Evolutionary conservation across 2,888 invertebrate genomes (phyloP).

Genomic region (Adelognathus sp.): DNA sequence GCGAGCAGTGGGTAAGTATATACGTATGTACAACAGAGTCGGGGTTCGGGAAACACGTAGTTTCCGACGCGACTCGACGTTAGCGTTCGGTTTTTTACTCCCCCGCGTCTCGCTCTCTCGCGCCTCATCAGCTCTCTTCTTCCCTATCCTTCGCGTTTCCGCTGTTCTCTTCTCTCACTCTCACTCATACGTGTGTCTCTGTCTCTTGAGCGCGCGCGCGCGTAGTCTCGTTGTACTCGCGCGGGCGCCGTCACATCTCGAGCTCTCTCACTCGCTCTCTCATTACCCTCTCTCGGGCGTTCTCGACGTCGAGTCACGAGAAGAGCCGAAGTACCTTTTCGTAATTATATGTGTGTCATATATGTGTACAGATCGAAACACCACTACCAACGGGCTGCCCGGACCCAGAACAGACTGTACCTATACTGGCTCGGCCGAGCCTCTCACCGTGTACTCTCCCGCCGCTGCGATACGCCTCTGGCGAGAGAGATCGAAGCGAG

Average conservation of each 20-base stretch:
- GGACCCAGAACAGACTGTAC: conserved; percentile 2
- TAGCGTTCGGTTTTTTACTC: conserved; percentile 24
- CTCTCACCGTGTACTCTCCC: not conserved
- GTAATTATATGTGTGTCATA: not conserved
- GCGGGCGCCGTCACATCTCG: conserved; percentile 8
- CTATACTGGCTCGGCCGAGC: not conserved
- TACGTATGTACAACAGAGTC: not conserved
- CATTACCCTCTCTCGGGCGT: conserved; percentile 6
- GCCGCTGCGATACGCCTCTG: not conserved
- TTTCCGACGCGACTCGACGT: conserved; percentile 36
- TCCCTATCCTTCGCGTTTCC: conserved; percentile 2
- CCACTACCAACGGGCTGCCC: not conserved
- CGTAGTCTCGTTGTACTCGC: conserved; percentile 30
- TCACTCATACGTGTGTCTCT: not conserved
- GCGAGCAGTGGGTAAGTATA: too few relatives aligned
- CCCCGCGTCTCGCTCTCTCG: conserved; percentile 2
- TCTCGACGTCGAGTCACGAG: conserved; percentile 5
- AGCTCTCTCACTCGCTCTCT: not conserved
- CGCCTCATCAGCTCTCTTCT: not conserved
- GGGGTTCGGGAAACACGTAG: conserved; percentile 25
- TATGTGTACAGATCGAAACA: not conserved
- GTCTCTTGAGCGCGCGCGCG: not conserved
- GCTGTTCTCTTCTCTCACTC: not conserved
- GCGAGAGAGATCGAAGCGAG: conserved; percentile 39
- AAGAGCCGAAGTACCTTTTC: not conserved